A percentile compares a stretch with the other conserved stretches of the same genome.
phyloP scores from a whole-genome alignment of 23 tunicate genomes.

The Phallusia fumigata region DNA sequence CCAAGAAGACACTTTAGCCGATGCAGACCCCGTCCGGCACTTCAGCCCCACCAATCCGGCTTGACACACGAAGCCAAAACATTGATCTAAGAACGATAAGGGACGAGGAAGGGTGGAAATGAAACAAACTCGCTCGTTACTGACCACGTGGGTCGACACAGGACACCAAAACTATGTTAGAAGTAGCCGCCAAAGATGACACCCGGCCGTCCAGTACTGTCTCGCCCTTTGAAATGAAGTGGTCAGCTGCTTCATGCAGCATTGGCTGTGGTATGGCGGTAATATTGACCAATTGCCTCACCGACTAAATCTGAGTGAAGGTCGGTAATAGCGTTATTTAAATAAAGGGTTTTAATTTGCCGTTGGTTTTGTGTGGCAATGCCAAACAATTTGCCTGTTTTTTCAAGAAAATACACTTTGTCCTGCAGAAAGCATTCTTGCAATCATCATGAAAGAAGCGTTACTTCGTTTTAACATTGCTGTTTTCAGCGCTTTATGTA shows the following conservation, averaged over 20 bases:
- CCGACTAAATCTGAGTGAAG: too few relatives aligned
- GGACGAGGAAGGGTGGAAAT: not conserved
- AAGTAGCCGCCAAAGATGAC: constrained; percentile 10
- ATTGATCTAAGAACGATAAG: constrained; percentile 12
- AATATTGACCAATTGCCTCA: not conserved
- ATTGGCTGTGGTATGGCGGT: constrained; percentile 1
- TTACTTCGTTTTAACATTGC: too few relatives aligned
- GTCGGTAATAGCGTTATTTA: too few relatives aligned
- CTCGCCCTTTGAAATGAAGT: constrained; percentile 1
- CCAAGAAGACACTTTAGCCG: not conserved
- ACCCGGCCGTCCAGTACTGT: not conserved
- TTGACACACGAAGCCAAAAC: constrained; percentile 6
- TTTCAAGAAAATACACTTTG: too few relatives aligned
- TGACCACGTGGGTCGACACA: constrained; percentile 11
- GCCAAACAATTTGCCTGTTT: too few relatives aligned
- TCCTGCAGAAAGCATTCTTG: too few relatives aligned
- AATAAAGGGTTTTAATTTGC: too few relatives aligned
- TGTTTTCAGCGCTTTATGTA: not conserved
- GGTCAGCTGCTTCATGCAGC: constrained; percentile 4
- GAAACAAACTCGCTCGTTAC: constrained; percentile 2
- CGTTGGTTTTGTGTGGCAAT: too few relatives aligned
- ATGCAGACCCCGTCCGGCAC: not conserved
- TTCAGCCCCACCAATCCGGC: not conserved
- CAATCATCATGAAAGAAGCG: too few relatives aligned
- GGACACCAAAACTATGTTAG: constrained; percentile 15